These are phyloP conservation scores for Tenrec ecaudatus DNA, from an alignment of 2,113 vertebrate species.

Conservation along the genomic window DNA sequence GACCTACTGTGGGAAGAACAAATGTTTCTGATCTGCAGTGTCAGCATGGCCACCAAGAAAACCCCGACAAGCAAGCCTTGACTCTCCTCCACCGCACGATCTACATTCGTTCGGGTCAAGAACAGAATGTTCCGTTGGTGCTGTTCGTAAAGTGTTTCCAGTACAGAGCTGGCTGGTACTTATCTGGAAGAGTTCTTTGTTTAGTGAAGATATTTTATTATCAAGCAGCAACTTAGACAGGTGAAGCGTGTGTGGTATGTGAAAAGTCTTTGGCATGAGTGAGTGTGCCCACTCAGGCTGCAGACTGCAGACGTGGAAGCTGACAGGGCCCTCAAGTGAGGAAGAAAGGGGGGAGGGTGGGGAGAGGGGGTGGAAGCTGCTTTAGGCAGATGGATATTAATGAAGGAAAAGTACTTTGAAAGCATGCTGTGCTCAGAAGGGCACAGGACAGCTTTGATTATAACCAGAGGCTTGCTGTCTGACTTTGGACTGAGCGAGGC, in stretches of 20 bases:
- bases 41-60: background rate
- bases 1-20: background rate
- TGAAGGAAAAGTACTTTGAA: constrained; percentile 52
- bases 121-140: constrained; percentile 53
- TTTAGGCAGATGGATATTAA: constrained; percentile 39
- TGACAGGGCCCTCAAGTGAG: background rate
- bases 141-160: constrained; percentile 19
- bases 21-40: background rate
- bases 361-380: background rate
- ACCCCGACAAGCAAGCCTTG: background rate
- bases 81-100: background rate
- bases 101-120: constrained; percentile 35
- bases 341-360: background rate
- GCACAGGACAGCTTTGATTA: background rate
- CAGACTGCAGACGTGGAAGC: background rate
- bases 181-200: constrained; percentile 62
- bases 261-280: background rate
- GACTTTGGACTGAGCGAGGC: background rate
- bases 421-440: constrained; percentile 12
- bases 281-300: background rate
- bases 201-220: constrained; percentile 57
- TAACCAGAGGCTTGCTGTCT: constrained; percentile 60
- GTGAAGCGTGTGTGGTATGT: constrained; percentile 12
- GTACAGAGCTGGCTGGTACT: constrained; percentile 48
- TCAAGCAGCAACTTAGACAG: constrained; percentile 32